Evolutionary conservation across 2,888 invertebrate species (phyloP).

Genomic region (Epinotia demarniana): DNA sequence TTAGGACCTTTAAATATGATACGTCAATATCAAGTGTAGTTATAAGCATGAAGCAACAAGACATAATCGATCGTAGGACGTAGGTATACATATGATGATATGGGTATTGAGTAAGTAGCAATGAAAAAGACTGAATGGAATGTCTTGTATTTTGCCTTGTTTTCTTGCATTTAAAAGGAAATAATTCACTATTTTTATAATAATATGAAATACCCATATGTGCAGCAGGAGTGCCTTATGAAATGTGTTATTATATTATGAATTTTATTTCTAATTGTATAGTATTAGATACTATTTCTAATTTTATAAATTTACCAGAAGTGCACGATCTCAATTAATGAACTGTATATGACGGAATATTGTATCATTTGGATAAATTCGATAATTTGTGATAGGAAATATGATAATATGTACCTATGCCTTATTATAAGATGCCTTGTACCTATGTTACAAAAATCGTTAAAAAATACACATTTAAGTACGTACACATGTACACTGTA

Average conservation of each 20-base stretch:
- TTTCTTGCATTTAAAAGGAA: conserved; percentile 45
- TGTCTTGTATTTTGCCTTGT: conserved; percentile 50
- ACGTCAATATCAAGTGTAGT: conserved; percentile 42
- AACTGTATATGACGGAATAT: conserved; percentile 25
- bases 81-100: conserved; percentile 22
- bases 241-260: conserved; percentile 26
- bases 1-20: conserved; percentile 43
- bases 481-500: conserved; percentile 7
- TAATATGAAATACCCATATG: conserved; percentile 38
- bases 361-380: conserved; percentile 34
- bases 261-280: conserved; percentile 29
- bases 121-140: conserved; percentile 70
- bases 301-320: conserved; percentile 53
- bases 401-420: conserved; percentile 19
- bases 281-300: conserved; percentile 30
- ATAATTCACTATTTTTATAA: conserved; percentile 47
- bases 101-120: conserved; percentile 54
- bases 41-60: conserved; percentile 1
- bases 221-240: conserved; percentile 38
- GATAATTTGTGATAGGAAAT: conserved; percentile 33
- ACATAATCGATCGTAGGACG: conserved; percentile 29
- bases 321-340: conserved; percentile 57
- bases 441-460: not conserved
- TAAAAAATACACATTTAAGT: not conserved
- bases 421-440: conserved; percentile 33